Percentiles rank a stretch among this genome's conserved stretches.
phyloP scores from a whole-genome alignment of 2,113 vertebrate genomes.

The Vulpes ferrilata region DNA sequence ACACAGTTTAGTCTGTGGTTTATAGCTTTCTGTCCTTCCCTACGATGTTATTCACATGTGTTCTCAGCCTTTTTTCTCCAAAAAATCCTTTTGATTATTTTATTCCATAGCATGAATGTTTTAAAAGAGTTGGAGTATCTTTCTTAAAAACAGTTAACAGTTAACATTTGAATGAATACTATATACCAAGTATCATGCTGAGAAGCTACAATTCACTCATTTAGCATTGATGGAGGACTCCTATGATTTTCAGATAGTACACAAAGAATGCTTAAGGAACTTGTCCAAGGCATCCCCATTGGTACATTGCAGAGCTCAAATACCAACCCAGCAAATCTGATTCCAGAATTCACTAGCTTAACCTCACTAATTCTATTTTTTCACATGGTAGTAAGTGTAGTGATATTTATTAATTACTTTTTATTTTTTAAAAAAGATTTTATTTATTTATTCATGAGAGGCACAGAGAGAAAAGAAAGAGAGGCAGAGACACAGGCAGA shows the following conservation, averaged over 20 bases:
- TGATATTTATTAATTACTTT: neutral
- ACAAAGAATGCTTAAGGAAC: neutral
- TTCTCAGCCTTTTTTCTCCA: neutral
- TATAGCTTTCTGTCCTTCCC: neutral
- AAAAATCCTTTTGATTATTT: neutral
- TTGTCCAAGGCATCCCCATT: neutral
- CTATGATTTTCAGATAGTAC: neutral
- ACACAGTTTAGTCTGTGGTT: neutral
- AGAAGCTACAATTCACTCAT: neutral
- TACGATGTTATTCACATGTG: fast-evolving
- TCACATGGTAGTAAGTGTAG: neutral
- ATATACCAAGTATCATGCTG: neutral
- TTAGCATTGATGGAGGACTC: neutral
- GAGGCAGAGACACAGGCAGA: no score
- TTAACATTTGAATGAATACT: neutral
- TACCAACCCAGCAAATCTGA: neutral
- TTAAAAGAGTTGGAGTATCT: neutral
- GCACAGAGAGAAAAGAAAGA: no score
- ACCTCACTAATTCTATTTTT: neutral
- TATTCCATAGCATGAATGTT: neutral
- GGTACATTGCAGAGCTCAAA: neutral
- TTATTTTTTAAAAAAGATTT: no score
- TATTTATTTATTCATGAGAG: no score
- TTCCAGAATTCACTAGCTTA: neutral
- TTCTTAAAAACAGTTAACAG: neutral